phyloP scores from a whole-genome alignment of 2,888 invertebrate species.

The Cosmia pyralina region DNA sequence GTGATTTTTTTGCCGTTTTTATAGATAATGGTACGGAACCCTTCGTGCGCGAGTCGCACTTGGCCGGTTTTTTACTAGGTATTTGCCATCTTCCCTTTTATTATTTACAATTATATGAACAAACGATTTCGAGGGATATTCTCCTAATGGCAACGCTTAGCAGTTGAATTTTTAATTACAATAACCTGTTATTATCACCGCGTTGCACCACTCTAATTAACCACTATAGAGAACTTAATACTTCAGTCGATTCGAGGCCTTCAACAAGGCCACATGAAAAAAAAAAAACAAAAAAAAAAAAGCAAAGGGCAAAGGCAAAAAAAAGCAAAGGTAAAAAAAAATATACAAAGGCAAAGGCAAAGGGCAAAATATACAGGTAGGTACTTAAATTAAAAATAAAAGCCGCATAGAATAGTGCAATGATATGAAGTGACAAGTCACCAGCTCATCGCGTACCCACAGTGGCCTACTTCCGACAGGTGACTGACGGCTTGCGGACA shows the following conservation, averaged over 20 bases:
- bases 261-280: not conserved
- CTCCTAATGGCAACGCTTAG: not conserved
- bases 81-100: not conserved
- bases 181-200: not conserved
- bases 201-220: not conserved
- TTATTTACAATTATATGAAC: not conserved
- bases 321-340: too few species aligned
- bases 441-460: conserved; percentile 52
- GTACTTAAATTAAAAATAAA: conserved; percentile 32
- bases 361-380: conserved; percentile 2
- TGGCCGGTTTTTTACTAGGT: too few species aligned
- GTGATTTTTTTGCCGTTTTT: too few species aligned
- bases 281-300: too few species aligned
- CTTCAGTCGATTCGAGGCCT: conserved; percentile 1
- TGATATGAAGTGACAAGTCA: conserved; percentile 57
- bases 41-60: too few species aligned
- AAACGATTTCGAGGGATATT: not conserved
- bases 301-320: too few species aligned
- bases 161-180: conserved; percentile 9
- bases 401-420: conserved; percentile 24
- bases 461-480: conserved; percentile 55
- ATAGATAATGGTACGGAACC: too few species aligned
- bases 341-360: too few species aligned
- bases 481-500: conserved; percentile 46
- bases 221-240: conserved; percentile 19